Evolutionary conservation across 1,140 invertebrate genomes (phyloP), one percentile per base, ranked within the genome.

Genomic region (Bombus confusus): DNA sequence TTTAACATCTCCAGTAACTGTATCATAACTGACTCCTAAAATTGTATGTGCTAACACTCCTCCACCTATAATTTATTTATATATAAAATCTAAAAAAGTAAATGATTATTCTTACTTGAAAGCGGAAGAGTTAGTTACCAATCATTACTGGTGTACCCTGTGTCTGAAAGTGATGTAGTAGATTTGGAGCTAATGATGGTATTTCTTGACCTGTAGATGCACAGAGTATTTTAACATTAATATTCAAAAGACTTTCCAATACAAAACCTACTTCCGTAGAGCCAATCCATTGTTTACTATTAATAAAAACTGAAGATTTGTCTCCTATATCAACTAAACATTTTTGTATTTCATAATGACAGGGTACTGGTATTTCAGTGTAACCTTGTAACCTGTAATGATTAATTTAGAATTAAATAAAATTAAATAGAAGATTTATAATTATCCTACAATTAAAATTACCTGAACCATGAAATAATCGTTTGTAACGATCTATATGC

Each of bases 91-190:
- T 34, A 1, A 52, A 62, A 59, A 43, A 34, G n/a, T 18, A n/a
- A n/a, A 25, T 2, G 47, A 39, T 28, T 57, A 73, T 80, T 66
- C 15, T 22, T 39, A 57, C 12, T 37, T 31, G 68, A 57, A n/a
- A 66, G 73, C 31, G 69, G 34, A 83, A 78, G 74, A 52, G 2
- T 71, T 73, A 77, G 93, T 95, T 95, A 98, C 98, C 98, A 91
- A 99, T 99, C 99, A 99, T 99, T 83, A 99, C 96, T 22, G 99
- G 99, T 68, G 98, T 98, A 76, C 99, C 99, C 92, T 99, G 97
- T 64, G 96, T 97, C 88, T 98, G 95, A 94, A 99, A 99, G 96
- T 99, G 99, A 92, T 97, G 95, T 2, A 97, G 96, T 77, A 99
- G 95, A 93, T 99, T 97, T 47, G 97, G 96, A 22, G 97, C 98